Evolutionary conservation across 2,888 invertebrate species (phyloP).

Genomic region (Macrophya annulata): DNA sequence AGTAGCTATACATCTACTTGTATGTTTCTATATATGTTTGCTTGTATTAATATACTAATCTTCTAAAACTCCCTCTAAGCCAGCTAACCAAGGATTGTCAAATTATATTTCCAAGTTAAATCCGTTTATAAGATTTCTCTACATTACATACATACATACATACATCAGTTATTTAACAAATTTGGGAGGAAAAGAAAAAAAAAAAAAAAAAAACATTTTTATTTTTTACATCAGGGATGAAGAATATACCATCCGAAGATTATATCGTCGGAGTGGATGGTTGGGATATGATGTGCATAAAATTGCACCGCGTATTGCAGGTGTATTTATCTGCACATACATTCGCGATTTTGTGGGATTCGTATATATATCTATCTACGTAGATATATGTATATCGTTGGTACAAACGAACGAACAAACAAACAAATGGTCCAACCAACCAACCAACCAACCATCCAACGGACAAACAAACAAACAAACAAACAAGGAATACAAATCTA

Average conservation of each 20-base stretch:
- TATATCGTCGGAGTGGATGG: no score
- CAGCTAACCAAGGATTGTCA: neutral
- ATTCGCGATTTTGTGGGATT: neutral
- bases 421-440: slow-evolving; percentile 39
- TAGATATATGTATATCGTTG: neutral
- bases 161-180: no score
- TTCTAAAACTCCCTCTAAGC: neutral
- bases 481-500: slow-evolving; percentile 78
- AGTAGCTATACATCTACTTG: no score
- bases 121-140: no score
- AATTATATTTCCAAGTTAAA: neutral
- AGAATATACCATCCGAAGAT: no score
- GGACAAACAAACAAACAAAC: slow-evolving; percentile 72
- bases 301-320: no score
- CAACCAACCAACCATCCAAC: slow-evolving; percentile 51
- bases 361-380: neutral
- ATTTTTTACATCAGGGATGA: no score
- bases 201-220: no score
- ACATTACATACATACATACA: no score
- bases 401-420: slow-evolving; percentile 46
- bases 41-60: neutral
- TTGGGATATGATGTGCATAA: no score
- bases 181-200: no score
- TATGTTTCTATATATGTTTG: neutral
- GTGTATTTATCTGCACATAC: neutral